Percentiles rank a stretch among this genome's conserved stretches.
phyloP scores from a whole-genome alignment of 2,113 vertebrate species.

The Phalacrocorax aristotelis region DNA sequence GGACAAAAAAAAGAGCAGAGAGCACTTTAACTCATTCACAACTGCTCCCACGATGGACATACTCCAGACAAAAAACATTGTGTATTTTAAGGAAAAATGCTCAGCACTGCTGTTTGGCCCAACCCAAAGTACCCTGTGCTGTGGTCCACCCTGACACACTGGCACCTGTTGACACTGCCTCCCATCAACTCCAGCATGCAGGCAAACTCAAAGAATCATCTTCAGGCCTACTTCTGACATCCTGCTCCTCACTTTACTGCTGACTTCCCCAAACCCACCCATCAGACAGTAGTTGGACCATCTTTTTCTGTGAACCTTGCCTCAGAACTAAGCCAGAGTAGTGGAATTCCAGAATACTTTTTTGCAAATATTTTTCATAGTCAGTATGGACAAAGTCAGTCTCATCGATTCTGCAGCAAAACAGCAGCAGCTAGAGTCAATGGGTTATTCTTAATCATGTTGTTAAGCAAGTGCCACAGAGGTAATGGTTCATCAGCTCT shows the following conservation, averaged over 20 bases:
- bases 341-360: not conserved
- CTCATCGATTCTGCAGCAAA: not conserved
- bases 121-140: not conserved
- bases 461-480: not conserved
- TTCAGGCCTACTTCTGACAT: not conserved
- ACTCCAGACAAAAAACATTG: not conserved
- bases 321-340: not conserved
- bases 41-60: not conserved
- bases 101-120: not conserved
- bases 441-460: not conserved
- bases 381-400: not conserved
- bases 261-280: not conserved
- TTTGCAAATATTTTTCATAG: not conserved
- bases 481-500: not conserved
- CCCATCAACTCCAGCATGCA: accelerated
- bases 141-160: accelerated
- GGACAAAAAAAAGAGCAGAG: not conserved
- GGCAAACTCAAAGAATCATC: accelerated
- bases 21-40: not conserved
- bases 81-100: not conserved
- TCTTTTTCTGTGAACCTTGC: not conserved
- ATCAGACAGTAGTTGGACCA: not conserved
- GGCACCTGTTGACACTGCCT: not conserved
- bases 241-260: not conserved
- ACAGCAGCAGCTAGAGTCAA: not conserved